Evolutionary conservation across 2,113 vertebrate species (phyloP).

Genomic region (Delphinus delphis): DNA sequence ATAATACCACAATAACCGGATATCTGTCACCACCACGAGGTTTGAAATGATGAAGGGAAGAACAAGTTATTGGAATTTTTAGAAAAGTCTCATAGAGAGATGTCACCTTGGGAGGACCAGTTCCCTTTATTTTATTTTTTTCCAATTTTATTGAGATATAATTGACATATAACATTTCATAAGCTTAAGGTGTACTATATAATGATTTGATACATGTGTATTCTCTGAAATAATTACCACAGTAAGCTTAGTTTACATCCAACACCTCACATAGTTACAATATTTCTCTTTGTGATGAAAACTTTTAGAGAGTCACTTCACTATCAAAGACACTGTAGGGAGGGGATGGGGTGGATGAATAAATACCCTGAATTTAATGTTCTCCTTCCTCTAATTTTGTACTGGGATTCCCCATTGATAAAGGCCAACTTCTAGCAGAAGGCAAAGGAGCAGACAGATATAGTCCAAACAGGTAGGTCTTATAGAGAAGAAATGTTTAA

Average conservation of each 20-base stretch:
- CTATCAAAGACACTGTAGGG: neutral
- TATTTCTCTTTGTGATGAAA: neutral
- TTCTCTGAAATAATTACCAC: neutral
- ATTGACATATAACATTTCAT: neutral
- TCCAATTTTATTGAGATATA: neutral
- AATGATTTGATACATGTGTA: neutral
- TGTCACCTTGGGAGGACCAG: neutral
- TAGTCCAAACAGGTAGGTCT: fast-evolving
- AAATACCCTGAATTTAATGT: neutral
- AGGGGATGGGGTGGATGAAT: neutral
- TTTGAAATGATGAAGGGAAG: neutral
- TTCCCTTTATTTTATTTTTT: neutral
- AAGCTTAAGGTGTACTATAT: neutral
- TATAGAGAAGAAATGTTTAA: neutral
- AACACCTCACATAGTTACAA: neutral
- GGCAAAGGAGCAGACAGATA: neutral
- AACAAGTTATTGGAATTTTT: neutral
- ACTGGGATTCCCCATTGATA: neutral
- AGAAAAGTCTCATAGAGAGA: neutral
- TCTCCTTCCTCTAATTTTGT: neutral
- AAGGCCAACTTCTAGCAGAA: neutral
- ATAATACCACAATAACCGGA: neutral
- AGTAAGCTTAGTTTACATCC: neutral
- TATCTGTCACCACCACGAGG: neutral
- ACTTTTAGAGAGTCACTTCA: neutral